Evolutionary conservation across 2,797 vertebrate genomes (phyloP).

Genomic region (Erethizon dorsatum): DNA sequence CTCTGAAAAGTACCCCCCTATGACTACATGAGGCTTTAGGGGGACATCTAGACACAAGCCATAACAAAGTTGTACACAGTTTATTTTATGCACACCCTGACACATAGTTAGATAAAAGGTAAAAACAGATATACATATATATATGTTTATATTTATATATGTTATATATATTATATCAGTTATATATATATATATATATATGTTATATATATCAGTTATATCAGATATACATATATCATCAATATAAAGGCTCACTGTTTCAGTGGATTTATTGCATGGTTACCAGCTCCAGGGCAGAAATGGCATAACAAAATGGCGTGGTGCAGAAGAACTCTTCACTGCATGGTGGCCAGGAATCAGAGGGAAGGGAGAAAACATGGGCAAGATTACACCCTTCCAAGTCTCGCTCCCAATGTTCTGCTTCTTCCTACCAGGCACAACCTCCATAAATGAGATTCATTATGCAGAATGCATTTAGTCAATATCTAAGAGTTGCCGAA

Average conservation of each 20-base stretch:
- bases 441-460: neutral
- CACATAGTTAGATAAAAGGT: neutral
- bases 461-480: neutral
- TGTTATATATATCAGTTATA: too few relatives aligned
- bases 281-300: neutral
- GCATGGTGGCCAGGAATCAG: neutral
- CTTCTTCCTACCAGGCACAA: neutral
- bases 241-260: neutral
- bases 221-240: neutral
- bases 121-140: too few relatives aligned
- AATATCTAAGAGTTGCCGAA: neutral
- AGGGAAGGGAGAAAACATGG: neutral
- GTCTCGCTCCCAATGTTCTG: neutral
- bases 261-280: neutral
- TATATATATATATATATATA: too few relatives aligned
- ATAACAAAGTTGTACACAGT: neutral
- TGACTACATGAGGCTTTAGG: neutral
- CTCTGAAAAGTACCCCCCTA: neutral
- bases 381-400: neutral
- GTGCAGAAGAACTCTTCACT: neutral
- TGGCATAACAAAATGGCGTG: neutral
- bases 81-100: neutral
- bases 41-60: neutral
- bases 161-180: too few relatives aligned
- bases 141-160: too few relatives aligned